Evolutionary conservation across 2,797 vertebrate species (phyloP), one percentile per base, ranked within the genome.

Genomic region (Eutrigla gurnardus): DNA sequence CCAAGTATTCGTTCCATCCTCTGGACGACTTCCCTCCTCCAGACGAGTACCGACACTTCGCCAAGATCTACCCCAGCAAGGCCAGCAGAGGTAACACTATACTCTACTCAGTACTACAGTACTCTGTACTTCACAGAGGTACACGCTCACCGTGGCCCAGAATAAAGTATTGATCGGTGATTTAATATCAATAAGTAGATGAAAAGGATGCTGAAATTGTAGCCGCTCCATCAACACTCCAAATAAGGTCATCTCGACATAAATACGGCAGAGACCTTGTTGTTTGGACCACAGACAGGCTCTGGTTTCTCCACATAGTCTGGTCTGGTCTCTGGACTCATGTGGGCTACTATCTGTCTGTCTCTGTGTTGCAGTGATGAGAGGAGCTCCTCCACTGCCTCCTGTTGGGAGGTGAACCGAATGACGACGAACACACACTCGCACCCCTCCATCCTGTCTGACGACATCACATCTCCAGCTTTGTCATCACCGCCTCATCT

Each of bases 21-120:
- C 94, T 97, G 15, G 96, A 98, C 77, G 97, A 99, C 80, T 99
- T 99, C 82, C 98, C 98, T 75, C 96, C 97, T 75, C 97, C 98
- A 1, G 97, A 98, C 55, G 97, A 98, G 65, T 98, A 95, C 86
- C 93, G 96, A 82, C 95, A 97, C 89, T 96, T 98, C 86, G 92
- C 96, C 81, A 98, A 97, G 92, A 94, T 97, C 81, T 99, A 99
- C 92, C 98, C 98, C 40, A 99, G 98, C 94, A 97, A 96, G 94
- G 95, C 95, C 73, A 96, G 94, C 93, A 92, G 96, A 97, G 96
- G 97, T 97, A 46, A 18, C 25, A 25, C 25, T 25, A 25, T 25
- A 25, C 25, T 25, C 25, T 25, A 25, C 25, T 25, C 25, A 25
- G 14, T 45, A n/a, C 46, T n/a, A 15, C 33, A 6, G 15, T 57